These are phyloP conservation scores for Stenopsyche tienmushanensis DNA, from an alignment of 1,140 invertebrate genomes.

Conservation along the genomic window DNA sequence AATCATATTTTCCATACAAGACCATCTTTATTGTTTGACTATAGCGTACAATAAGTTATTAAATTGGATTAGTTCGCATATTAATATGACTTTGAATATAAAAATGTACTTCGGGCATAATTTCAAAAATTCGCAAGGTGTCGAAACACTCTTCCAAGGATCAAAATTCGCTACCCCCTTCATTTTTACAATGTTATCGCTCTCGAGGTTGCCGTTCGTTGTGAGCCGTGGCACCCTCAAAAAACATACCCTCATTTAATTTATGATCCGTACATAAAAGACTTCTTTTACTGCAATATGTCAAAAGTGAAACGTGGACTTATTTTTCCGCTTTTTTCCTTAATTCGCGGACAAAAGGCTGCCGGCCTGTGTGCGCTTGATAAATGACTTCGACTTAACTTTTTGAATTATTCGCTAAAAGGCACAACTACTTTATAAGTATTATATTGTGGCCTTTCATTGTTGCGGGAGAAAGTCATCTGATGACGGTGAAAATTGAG, in stretches of 20 bases:
- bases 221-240: not conserved
- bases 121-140: too few species aligned
- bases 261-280: conserved; percentile 37
- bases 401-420: conserved; percentile 36
- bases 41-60: too few species aligned
- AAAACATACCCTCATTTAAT: conserved; percentile 37
- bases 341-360: conserved; percentile 40
- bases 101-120: too few species aligned
- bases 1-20: too few species aligned
- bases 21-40: too few species aligned
- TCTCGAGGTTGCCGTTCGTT: too few species aligned
- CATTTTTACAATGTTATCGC: too few species aligned
- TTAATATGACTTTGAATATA: too few species aligned
- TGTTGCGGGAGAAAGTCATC: not conserved
- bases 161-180: too few species aligned
- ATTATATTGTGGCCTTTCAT: conserved; percentile 1
- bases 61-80: too few species aligned
- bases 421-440: conserved; percentile 9
- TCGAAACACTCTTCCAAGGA: too few species aligned
- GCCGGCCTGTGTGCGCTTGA: conserved; percentile 27
- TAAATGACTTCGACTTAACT: conserved; percentile 40
- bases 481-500: too few species aligned
- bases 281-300: conserved; percentile 38
- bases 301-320: conserved; percentile 40
- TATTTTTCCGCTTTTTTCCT: conserved; percentile 40